phyloP scores from a whole-genome alignment of 2,113 vertebrate species.

The Glaucidium brasilianum region DNA sequence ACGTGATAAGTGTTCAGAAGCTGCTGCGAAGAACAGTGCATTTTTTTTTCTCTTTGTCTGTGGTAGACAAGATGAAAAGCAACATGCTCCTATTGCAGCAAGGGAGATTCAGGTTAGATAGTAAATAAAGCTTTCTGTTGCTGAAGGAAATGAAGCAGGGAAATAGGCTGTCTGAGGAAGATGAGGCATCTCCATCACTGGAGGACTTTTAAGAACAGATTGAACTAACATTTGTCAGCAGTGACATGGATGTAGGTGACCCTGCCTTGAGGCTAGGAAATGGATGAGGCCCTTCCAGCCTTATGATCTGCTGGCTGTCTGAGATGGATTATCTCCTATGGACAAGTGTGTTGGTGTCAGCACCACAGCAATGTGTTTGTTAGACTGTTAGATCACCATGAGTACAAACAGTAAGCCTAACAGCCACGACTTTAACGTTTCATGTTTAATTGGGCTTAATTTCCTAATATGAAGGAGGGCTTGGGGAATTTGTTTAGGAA shows the following conservation, averaged over 20 bases:
- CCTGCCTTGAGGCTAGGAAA: not conserved
- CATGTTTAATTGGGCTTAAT: not conserved
- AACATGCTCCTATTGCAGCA: not conserved
- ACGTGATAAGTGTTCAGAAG: not conserved
- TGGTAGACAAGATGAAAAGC: not conserved
- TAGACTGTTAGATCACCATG: not conserved
- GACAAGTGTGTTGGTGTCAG: not conserved
- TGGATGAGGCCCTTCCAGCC: not conserved
- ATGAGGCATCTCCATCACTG: not conserved
- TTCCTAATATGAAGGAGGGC: not conserved
- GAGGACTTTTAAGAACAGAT: not conserved
- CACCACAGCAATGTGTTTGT: not conserved
- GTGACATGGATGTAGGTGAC: not conserved
- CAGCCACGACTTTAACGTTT: not conserved
- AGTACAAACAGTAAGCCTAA: not conserved
- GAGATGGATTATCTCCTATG: not conserved
- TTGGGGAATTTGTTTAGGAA: not conserved
- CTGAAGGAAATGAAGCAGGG: slow-evolving; percentile 10
- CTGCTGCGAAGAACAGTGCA: not conserved
- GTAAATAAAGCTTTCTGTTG: not conserved
- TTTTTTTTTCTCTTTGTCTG: not conserved
- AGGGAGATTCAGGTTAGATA: not conserved
- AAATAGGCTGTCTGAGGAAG: not conserved
- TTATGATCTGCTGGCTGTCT: not conserved
- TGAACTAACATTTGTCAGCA: slow-evolving; percentile 1